These are phyloP conservation scores for Spizaetus ornatus DNA, from an alignment of 2,113 vertebrate genomes.

Conservation along the genomic window DNA sequence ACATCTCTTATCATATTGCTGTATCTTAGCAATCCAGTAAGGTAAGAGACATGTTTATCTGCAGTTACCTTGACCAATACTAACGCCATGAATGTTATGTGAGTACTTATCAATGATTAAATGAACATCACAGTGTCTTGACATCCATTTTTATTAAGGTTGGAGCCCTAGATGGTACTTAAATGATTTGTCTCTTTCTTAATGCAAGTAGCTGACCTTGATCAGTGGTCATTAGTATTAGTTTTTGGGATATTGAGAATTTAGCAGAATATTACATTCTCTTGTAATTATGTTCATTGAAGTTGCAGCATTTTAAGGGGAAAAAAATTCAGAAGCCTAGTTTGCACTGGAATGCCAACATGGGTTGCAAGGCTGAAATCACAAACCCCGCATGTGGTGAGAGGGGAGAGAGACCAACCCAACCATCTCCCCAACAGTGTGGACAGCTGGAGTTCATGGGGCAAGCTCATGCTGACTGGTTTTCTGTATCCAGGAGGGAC, in stretches of 20 bases:
- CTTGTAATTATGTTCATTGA: not conserved
- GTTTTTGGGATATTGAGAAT: not conserved
- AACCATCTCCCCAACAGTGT: not conserved
- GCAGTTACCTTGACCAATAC: not conserved
- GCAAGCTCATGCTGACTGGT: not conserved
- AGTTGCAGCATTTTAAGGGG: not conserved
- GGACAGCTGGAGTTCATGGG: not conserved
- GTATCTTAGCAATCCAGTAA: not conserved
- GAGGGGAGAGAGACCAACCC: not conserved
- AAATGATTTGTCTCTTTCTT: not conserved
- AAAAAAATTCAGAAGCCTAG: not conserved
- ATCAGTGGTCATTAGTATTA: not conserved
- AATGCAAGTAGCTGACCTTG: not conserved
- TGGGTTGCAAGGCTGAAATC: not conserved
- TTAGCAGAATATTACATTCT: not conserved
- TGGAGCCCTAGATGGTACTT: not conserved
- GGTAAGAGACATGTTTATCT: not conserved
- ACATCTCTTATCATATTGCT: not conserved
- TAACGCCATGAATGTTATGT: not conserved
- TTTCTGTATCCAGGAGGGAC: not conserved
- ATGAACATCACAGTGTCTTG: not conserved
- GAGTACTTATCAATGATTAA: not conserved
- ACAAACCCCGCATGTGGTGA: rapidly evolving
- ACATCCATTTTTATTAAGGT: not conserved
- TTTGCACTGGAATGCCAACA: not conserved